Conservation (phyloP, 2,113 vertebrate species). For the Haemorhous mexicanus region DNA sequence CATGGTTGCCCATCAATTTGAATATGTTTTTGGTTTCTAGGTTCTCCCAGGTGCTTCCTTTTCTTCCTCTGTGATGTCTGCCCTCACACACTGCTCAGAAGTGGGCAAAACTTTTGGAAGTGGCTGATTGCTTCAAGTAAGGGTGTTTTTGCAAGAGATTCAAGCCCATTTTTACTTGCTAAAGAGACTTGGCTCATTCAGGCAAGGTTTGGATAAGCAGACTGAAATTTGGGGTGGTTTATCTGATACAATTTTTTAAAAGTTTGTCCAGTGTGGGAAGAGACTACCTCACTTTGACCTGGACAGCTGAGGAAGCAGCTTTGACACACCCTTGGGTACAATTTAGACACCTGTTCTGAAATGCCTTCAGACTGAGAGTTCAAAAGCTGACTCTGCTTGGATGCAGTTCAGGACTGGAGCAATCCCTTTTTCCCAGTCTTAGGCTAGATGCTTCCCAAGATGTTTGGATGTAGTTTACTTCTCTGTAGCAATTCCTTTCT, state of each 20-base stretch:
- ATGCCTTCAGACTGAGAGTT: neutral
- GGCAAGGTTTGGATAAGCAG: neutral
- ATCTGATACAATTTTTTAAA: neutral
- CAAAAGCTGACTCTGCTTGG: neutral
- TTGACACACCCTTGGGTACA: neutral
- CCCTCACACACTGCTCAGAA: neutral
- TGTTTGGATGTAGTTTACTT: neutral
- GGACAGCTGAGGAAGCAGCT: neutral
- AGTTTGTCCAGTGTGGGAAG: neutral
- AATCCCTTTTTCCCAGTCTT: neutral
- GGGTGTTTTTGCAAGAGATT: neutral
- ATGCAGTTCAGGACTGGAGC: neutral
- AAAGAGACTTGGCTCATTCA: neutral
- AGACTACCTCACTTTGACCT: neutral
- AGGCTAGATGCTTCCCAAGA: neutral
- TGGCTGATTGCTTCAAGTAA: neutral
- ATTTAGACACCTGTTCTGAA: neutral
- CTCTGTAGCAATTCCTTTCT: neutral
- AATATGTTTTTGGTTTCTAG: neutral
- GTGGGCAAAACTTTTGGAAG: neutral
- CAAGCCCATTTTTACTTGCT: neutral
- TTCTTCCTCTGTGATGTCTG: neutral
- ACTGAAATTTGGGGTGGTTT: neutral
- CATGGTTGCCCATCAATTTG: neutral
- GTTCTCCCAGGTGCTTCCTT: neutral